These are phyloP conservation scores for Parascotia fuliginaria DNA, from an alignment of 2,888 invertebrate species.

Conservation along the genomic window DNA sequence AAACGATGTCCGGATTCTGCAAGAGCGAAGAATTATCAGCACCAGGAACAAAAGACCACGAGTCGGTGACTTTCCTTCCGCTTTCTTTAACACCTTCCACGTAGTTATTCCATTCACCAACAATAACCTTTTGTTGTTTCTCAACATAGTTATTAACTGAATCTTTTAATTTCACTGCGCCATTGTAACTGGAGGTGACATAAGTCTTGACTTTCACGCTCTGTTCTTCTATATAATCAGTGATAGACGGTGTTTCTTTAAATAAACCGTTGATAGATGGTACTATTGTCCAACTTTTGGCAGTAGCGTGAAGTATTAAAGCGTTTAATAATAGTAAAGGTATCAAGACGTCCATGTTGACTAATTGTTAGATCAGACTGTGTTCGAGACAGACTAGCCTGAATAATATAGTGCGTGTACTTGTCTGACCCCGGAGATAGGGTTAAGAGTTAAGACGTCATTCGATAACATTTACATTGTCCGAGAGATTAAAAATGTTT, in stretches of 20 bases:
- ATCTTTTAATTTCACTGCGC: slow-evolving; percentile 52
- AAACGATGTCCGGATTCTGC: slow-evolving; percentile 63
- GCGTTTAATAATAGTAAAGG: slow-evolving; percentile 23
- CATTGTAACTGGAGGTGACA: slow-evolving; percentile 48
- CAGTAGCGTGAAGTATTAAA: slow-evolving; percentile 7
- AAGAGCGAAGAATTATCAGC: slow-evolving; percentile 48
- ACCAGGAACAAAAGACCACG: slow-evolving; percentile 56
- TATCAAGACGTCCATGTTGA: slow-evolving; percentile 42
- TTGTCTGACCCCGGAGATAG: slow-evolving; percentile 51
- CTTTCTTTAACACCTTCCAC: slow-evolving; percentile 58
- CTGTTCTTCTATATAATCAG: slow-evolving; percentile 43
- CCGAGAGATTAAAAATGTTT: slow-evolving; percentile 22
- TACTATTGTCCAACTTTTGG: slow-evolving; percentile 39
- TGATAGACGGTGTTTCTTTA: slow-evolving; percentile 28
- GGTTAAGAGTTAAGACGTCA: slow-evolving; percentile 54
- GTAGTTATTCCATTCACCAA: slow-evolving; percentile 60
- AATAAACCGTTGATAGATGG: slow-evolving; percentile 37
- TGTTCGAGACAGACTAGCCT: slow-evolving; percentile 23
- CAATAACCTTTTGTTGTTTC: slow-evolving; percentile 59
- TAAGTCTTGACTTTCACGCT: slow-evolving; percentile 55
- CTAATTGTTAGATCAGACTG: slow-evolving; percentile 36
- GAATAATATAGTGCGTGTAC: slow-evolving; percentile 43
- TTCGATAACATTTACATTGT: slow-evolving; percentile 35
- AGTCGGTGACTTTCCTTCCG: slow-evolving; percentile 56
- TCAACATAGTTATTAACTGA: slow-evolving; percentile 63